These are phyloP conservation scores for Heliconius sara DNA, from an alignment of 2,888 invertebrate genomes.

Conservation along the genomic window DNA sequence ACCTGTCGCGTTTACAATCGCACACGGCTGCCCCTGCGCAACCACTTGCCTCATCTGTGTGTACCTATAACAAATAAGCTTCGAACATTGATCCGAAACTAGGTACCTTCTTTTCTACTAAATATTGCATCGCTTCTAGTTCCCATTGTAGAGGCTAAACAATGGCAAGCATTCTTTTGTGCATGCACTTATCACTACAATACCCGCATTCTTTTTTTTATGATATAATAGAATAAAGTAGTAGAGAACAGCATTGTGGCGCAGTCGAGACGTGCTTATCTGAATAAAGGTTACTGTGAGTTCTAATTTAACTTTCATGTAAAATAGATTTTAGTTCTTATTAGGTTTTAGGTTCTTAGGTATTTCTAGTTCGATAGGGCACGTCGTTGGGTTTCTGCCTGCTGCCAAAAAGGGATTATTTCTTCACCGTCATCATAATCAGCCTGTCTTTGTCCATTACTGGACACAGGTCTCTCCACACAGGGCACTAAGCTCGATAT, in stretches of 20 bases:
- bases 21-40: too few relatives aligned
- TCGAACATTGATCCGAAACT: not conserved
- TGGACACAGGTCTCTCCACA: too few relatives aligned
- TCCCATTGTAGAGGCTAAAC: constrained; percentile 28
- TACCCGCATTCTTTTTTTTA: constrained; percentile 35
- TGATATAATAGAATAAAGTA: constrained; percentile 18
- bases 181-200: constrained; percentile 32
- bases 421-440: not conserved
- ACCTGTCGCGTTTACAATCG: too few relatives aligned
- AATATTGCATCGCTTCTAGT: constrained; percentile 20
- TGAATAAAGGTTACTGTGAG: not conserved
- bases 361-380: not conserved
- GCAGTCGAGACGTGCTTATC: not conserved
- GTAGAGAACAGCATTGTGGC: not conserved
- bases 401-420: not conserved
- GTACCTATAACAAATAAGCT: not conserved
- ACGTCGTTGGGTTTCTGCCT: too few relatives aligned
- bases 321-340: not conserved
- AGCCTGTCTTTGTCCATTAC: not conserved
- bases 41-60: too few relatives aligned
- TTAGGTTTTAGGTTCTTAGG: not conserved
- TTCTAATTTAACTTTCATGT: not conserved
- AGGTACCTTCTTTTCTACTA: not conserved
- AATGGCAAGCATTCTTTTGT: constrained; percentile 31
- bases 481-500: too few relatives aligned